Base-by-base conservation (phyloP, 2,797 vertebrate species). In the Malurus leucopterus region DNA sequence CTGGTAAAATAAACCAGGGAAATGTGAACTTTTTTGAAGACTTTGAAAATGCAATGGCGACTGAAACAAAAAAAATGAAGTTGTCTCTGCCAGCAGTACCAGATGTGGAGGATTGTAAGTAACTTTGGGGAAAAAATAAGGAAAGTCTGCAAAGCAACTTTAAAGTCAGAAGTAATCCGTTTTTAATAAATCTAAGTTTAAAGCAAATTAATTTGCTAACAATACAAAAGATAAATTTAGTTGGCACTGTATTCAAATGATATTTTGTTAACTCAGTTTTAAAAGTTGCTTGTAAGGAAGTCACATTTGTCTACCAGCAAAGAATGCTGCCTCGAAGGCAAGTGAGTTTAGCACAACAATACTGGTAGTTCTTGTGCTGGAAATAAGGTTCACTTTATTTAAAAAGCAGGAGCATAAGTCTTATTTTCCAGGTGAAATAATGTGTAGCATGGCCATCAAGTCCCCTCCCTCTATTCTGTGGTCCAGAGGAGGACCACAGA, bases 1-100 rank as follows among this genome's bases (percentile, higher is more conserved):
- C 95, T 67, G 99, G 99, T 51, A 98, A 98, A 94, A 96, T 98
- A 93, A 87, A 96, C 59, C 94, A 96, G 86, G 82, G 50, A 13
- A 92, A 86, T 1, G 55, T 84, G 29, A 91, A 53, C 76, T 95
- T 93, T 6, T 58, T 87, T 20, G 94, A 87, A 38, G 96, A 97
- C 38, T 93, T 96, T 38, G 97, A 96, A 84, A 96, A 97, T 34
- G 84, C 94, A 15, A 91, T 88, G 7, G 77, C 92, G 1, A 65
- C 92, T 71, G 61, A 75, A 65, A 50, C 71, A 91, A 96, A 92
- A 97, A 96, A 94, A 94, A 92, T 78, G 93, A 98, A 97, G 94
- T 15, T 57, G 34, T 90, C 94, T n/a, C 5, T 92, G 32, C 91
- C 95, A 8, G 23, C 58, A 32, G 9, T 96, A 53, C 19, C 75